Conservation (phyloP, 2,888 invertebrate species). For the Torymus auratus region DNA sequence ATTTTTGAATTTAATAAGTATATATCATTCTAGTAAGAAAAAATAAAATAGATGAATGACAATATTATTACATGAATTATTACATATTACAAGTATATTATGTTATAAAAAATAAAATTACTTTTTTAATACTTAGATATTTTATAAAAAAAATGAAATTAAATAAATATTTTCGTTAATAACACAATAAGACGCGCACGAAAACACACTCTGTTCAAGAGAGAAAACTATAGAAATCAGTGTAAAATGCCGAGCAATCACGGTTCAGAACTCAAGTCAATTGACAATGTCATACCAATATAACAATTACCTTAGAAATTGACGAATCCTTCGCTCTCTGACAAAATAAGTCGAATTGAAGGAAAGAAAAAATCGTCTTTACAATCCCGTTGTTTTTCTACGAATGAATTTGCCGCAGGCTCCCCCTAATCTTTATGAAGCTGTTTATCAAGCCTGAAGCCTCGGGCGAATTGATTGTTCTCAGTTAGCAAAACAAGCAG, state of each 20-base stretch:
- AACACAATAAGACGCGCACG: too few relatives aligned
- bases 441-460: slow-evolving; percentile 15
- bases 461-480: slow-evolving; percentile 4
- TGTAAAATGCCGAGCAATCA: background rate
- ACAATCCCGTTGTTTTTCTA: background rate
- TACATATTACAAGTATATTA: too few relatives aligned
- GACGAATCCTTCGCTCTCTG: background rate
- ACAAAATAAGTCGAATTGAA: background rate
- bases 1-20: too few relatives aligned
- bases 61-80: too few relatives aligned
- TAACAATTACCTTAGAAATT: slow-evolving; percentile 30
- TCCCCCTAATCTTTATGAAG: slow-evolving; percentile 17
- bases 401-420: background rate
- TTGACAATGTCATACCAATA: slow-evolving; percentile 52
- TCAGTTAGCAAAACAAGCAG: slow-evolving; percentile 45
- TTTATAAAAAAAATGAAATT: too few relatives aligned
- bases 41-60: too few relatives aligned
- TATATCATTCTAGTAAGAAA: too few relatives aligned
- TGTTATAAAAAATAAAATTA: too few relatives aligned
- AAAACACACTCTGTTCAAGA: background rate
- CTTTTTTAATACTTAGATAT: too few relatives aligned
- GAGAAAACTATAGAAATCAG: background rate
- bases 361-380: background rate
- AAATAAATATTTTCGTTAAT: too few relatives aligned
- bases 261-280: slow-evolving; percentile 9